Percentiles rank a stretch among this genome's conserved stretches.
phyloP scores from a whole-genome alignment of 1,140 invertebrate genomes.

The Drosophila parabipectinata region DNA sequence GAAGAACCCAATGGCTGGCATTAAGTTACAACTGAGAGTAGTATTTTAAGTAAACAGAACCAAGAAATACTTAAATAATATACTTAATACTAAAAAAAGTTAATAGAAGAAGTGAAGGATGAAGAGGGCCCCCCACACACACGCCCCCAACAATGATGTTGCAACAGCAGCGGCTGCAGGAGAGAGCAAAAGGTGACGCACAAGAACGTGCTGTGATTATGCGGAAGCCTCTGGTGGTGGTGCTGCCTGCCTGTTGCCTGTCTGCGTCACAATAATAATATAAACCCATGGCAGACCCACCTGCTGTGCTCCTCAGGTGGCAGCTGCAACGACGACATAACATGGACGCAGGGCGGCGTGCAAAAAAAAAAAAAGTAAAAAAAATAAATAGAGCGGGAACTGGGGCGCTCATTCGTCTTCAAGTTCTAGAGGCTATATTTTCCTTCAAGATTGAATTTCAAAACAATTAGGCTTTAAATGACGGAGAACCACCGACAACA shows the following conservation, averaged over 20 bases:
- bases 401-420: too few species aligned
- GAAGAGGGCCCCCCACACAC: too few species aligned
- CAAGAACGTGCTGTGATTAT: neutral
- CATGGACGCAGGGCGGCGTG: too few species aligned
- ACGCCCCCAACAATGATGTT: neutral
- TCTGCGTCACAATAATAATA: neutral
- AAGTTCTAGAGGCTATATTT: too few species aligned
- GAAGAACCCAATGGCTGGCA: neutral
- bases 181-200: neutral
- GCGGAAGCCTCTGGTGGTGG: too few species aligned
- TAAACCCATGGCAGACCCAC: neutral
- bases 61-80: neutral
- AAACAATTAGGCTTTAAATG: neutral
- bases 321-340: neutral
- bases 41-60: too few species aligned
- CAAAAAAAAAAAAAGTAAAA: too few species aligned
- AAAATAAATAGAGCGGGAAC: too few species aligned
- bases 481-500: too few species aligned
- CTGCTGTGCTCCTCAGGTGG: conserved; percentile 2
- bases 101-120: neutral
- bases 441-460: neutral
- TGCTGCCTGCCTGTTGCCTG: neutral
- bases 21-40: neutral
- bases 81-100: neutral
- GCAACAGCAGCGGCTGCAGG: neutral